phyloP scores from a whole-genome alignment of 2,113 vertebrate genomes.

The Anolis sagrei region DNA sequence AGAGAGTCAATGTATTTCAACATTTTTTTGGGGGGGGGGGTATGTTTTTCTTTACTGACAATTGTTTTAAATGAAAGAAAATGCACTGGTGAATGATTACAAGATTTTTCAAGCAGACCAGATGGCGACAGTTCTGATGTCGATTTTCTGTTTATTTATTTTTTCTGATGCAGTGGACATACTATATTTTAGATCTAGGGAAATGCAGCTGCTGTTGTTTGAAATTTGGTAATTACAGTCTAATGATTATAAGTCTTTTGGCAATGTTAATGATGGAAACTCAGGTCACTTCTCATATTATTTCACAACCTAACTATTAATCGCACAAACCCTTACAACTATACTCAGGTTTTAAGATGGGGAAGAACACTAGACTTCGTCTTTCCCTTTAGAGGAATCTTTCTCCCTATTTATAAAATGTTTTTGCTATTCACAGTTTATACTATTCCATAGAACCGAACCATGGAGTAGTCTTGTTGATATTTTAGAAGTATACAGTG shows the following conservation, averaged over 20 bases:
- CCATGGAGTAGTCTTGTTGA: no score
- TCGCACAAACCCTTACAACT: no score
- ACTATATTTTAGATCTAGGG: no score
- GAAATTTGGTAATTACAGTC: background rate
- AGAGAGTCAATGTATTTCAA: no score
- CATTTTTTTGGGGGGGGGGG: no score
- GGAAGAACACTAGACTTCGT: background rate
- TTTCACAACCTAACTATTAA: background rate
- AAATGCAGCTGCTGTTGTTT: background rate
- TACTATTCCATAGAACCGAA: no score
- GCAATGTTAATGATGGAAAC: background rate
- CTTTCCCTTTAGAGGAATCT: background rate
- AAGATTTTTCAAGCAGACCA: background rate
- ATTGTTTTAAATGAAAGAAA: no score
- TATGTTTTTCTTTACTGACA: no score
- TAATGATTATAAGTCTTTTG: background rate
- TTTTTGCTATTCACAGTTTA: no score
- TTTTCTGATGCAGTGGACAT: background rate
- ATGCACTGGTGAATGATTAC: background rate
- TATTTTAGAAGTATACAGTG: no score
- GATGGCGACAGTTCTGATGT: background rate
- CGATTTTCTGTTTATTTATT: no score
- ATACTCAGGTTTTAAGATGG: background rate
- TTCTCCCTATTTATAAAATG: no score
- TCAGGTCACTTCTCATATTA: background rate